Evolutionary conservation across 1,140 invertebrate genomes (phyloP), one percentile per base, ranked within the genome.

Genomic region (Xylocopa sonorina): DNA sequence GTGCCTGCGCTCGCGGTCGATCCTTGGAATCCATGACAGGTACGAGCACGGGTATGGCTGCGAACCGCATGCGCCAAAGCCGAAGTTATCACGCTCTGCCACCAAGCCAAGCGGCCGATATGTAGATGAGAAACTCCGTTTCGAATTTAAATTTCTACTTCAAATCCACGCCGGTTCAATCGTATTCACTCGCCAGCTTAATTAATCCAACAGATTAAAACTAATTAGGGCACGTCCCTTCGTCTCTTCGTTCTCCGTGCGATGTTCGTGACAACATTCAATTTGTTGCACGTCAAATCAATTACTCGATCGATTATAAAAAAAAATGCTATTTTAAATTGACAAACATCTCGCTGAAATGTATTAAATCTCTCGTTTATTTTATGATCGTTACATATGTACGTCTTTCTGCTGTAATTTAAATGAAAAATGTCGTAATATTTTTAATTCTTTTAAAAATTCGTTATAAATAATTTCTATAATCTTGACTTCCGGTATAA

Each of bases 1-100:
- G 87, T 90, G 87, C 86, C 75, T 88, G 88, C 86, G 85, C 80
- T 86, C 89, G 88, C 89, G 83, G 85, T 88, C 88, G 80, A 88
- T 87, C 83, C 88, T 84, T 84, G 89, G 90, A 90, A 89, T 92
- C 91, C 91, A 92, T 91, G 91, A 91, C 90, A 91, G 91, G 82
- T 85, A 80, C 68, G 83, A 84, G 63, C 83, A 78, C 79, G 79
- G 66, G 67, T 66, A 71, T 57, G 60, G 50, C 75, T 51, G 82
- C 69, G 73, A 51, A 57, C 41, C 84, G 84, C 84, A 86, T 86
- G 84, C 84, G 74, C 64, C 62, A 48, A 27, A 73, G 64, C 67
- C 78, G 72, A 78, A 85, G 74, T 84, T 78, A 81, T 83, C 83
- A 74, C 67, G 81, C 58, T 71, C 69, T 63, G 62, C 48, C 77